These are phyloP conservation scores for Enoplosus armatus DNA, from an alignment of 2,797 vertebrate species.

Conservation along the genomic window DNA sequence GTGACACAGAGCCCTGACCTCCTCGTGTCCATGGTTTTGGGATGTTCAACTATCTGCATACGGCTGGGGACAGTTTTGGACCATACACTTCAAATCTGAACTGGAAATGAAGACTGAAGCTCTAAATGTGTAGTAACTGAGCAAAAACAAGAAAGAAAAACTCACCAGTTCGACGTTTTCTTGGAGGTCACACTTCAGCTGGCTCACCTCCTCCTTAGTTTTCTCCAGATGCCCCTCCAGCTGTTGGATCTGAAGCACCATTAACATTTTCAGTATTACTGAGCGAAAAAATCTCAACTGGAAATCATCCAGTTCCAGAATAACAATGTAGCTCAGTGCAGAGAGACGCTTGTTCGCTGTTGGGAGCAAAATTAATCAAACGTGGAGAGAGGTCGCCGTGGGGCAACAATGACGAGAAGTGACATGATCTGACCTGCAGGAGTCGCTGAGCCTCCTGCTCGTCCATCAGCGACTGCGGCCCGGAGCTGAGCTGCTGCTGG, in stretches of 20 bases:
- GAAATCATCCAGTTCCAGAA: not conserved
- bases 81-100: not conserved
- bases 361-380: too few species aligned
- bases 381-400: not conserved
- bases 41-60: too few species aligned
- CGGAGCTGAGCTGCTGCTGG: conserved; percentile 20
- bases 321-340: not conserved
- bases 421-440: conserved; percentile 1
- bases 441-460: conserved; percentile 24
- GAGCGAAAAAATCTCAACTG: too few species aligned
- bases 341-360: not conserved
- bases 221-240: conserved; percentile 31
- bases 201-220: conserved; percentile 71
- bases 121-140: not conserved
- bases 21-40: too few species aligned
- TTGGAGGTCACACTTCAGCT: conserved; percentile 76
- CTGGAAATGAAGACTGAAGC: not conserved
- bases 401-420: too few species aligned
- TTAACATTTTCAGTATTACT: not conserved
- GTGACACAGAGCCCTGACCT: too few species aligned
- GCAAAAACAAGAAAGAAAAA: not conserved
- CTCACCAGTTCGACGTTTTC: conserved; percentile 79
- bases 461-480: not conserved
- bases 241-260: conserved; percentile 35
- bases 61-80: too few species aligned